Conservation (phyloP, 2,797 vertebrate genomes). For the Anas acuta region DNA sequence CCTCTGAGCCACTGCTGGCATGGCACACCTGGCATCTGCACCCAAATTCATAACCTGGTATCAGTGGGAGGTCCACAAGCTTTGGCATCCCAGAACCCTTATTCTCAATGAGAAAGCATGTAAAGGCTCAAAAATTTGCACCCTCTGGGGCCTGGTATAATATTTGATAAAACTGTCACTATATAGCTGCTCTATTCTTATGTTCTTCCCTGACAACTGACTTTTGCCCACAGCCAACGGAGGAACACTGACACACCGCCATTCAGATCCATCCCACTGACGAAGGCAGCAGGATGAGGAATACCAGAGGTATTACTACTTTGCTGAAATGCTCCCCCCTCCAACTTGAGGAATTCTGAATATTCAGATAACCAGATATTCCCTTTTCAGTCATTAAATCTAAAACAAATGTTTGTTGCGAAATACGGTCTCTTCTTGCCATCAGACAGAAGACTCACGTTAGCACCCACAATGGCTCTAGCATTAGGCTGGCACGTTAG, state of each 20-base stretch:
- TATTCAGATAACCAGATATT: not conserved
- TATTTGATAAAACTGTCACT: not conserved
- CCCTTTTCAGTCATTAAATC: not conserved
- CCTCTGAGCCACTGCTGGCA: too few relatives aligned
- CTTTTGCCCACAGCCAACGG: not conserved
- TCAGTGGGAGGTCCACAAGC: not conserved
- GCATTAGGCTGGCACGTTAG: accelerated
- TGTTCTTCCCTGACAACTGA: not conserved
- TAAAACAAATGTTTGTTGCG: not conserved
- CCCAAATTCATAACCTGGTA: not conserved
- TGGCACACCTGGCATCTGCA: not conserved
- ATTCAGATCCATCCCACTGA: not conserved
- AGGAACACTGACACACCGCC: not conserved
- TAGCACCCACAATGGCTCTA: not conserved
- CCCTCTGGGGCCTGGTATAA: not conserved
- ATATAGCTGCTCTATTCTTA: not conserved
- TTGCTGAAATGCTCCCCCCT: not conserved
- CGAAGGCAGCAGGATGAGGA: not conserved
- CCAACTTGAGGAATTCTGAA: not conserved
- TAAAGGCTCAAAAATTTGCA: not conserved
- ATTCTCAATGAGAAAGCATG: not conserved
- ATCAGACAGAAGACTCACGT: not conserved
- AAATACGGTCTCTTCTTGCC: not conserved
- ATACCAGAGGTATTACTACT: not conserved
- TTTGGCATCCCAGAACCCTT: not conserved